phyloP scores from a whole-genome alignment of 2,797 vertebrate species.

The Anguilla obscura region DNA sequence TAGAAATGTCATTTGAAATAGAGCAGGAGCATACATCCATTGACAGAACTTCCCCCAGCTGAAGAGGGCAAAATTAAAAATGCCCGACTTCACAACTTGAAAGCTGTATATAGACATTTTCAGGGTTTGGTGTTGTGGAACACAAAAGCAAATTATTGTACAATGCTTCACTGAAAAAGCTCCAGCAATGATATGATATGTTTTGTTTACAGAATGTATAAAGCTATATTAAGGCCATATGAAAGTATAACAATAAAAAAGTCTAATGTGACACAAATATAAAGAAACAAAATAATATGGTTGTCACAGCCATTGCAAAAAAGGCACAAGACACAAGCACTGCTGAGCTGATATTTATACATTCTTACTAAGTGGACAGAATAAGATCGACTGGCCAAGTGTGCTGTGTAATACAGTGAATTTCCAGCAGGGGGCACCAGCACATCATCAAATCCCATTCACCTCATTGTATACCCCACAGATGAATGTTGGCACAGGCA shows the following conservation, averaged over 20 bases:
- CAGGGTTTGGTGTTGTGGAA: no score
- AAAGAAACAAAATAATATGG: background rate
- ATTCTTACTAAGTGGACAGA: background rate
- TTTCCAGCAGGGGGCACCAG: background rate
- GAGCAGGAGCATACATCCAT: no score
- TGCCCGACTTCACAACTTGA: no score
- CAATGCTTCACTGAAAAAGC: no score
- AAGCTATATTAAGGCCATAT: no score
- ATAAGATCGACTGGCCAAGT: background rate
- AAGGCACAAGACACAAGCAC: background rate
- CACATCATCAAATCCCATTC: background rate
- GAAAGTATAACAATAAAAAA: background rate
- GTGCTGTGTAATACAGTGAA: background rate
- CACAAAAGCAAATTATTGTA: no score
- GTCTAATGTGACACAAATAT: background rate
- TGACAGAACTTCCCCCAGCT: no score
- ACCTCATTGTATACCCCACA: background rate
- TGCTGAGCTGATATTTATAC: background rate
- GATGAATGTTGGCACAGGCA: background rate
- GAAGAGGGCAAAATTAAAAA: no score
- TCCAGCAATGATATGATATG: no score
- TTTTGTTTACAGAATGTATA: no score
- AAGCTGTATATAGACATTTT: no score
- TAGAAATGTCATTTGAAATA: no score
- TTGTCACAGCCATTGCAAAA: background rate